Percentiles rank a stretch among this genome's conserved stretches.
Conservation (phyloP, 2,888 invertebrate species). For the Eurytoma californica region DNA sequence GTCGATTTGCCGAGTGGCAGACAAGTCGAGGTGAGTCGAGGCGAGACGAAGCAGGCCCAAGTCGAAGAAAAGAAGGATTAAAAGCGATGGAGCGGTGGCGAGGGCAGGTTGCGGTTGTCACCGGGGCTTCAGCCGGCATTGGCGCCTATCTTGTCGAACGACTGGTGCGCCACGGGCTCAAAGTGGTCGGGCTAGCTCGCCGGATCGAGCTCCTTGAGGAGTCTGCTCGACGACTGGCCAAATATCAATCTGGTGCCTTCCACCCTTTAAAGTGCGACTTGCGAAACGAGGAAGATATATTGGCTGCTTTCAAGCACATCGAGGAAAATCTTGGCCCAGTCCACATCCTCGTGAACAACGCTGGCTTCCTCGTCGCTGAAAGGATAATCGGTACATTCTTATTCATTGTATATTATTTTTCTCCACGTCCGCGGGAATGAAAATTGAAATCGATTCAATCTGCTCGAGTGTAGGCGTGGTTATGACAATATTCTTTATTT, state of each 20-base stretch:
- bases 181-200: constrained; percentile 73
- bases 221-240: constrained; percentile 58
- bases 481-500: background rate
- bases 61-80: background rate
- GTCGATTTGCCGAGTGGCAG: background rate
- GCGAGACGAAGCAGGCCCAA: background rate
- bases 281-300: constrained; percentile 76
- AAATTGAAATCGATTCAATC: no score
- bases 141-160: constrained; percentile 71
- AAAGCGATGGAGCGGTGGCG: constrained; percentile 72
- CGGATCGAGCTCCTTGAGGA: constrained; percentile 73
- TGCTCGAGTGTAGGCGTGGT: no score
- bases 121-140: constrained; percentile 76
- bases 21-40: background rate
- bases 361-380: constrained; percentile 74
- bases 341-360: constrained; percentile 80
- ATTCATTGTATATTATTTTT: background rate
- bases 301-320: constrained; percentile 77
- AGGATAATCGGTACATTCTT: constrained; percentile 63
- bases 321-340: constrained; percentile 77
- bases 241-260: constrained; percentile 66
- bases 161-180: constrained; percentile 74
- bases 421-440: no score
- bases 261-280: constrained; percentile 77
- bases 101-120: constrained; percentile 75